phyloP scores from a whole-genome alignment of 2,113 vertebrate genomes.

The Leptocoma aspasia region DNA sequence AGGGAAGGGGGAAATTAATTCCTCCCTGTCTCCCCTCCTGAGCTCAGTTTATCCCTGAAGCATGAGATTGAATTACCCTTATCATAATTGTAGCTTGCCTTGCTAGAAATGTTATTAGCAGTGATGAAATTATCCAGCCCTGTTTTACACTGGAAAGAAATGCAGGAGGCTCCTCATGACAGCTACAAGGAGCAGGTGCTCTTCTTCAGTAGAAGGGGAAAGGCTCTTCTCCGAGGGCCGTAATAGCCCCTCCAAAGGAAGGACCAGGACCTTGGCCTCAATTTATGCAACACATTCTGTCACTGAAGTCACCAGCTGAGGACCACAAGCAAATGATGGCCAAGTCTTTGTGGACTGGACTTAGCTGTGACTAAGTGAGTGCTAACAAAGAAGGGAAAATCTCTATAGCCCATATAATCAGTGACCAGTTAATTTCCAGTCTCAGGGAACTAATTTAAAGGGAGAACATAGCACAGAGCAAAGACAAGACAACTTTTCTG shows the following conservation, averaged over 20 bases:
- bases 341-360: too few relatives aligned
- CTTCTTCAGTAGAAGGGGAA: neutral
- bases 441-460: too few relatives aligned
- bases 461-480: too few relatives aligned
- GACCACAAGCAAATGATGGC: neutral
- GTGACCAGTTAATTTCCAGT: too few relatives aligned
- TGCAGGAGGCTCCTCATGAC: neutral
- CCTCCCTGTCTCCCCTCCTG: slow-evolving; percentile 3
- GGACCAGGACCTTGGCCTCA: neutral
- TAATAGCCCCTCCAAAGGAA: neutral
- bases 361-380: too few relatives aligned
- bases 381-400: too few relatives aligned
- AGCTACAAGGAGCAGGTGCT: neutral
- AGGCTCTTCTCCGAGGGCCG: neutral
- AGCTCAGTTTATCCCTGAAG: slow-evolving; percentile 47
- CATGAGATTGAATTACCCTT: slow-evolving; percentile 64
- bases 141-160: neutral
- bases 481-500: too few relatives aligned
- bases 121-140: slow-evolving; percentile 55
- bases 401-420: too few relatives aligned
- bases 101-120: slow-evolving; percentile 33
- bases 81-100: slow-evolving; percentile 45
- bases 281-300: neutral
- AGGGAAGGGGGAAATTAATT: slow-evolving; percentile 4
- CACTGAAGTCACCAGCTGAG: neutral